Conservation (phyloP, 2,888 invertebrate genomes). For the Byasa hedistus region DNA sequence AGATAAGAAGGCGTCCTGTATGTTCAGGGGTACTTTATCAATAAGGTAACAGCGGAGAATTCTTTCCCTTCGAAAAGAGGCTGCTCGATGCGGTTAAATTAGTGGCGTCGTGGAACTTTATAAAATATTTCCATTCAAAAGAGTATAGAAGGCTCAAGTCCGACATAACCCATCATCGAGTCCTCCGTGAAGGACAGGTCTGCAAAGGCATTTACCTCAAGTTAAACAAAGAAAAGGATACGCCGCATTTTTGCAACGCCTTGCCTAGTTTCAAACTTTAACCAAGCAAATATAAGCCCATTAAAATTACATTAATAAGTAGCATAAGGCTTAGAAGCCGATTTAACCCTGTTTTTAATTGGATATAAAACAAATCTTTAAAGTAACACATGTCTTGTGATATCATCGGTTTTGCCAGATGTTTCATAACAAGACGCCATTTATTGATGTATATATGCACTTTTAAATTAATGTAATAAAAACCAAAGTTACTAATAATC, state of each 20-base stretch:
- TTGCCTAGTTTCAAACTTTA: background rate
- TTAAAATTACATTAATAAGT: constrained; percentile 3
- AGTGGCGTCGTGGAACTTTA: too few species aligned
- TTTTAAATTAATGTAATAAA: background rate
- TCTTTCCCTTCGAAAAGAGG: too few species aligned
- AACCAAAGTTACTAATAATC: background rate
- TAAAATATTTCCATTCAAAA: too few species aligned
- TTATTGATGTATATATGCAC: background rate
- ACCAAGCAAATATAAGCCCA: background rate
- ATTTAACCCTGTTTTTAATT: constrained; percentile 1
- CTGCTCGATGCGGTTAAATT: too few species aligned
- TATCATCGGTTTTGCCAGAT: background rate
- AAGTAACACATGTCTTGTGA: constrained; percentile 1
- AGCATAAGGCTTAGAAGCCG: background rate
- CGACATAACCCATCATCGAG: too few species aligned
- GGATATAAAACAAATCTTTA: background rate
- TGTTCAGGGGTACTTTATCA: too few species aligned
- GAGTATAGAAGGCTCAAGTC: too few species aligned
- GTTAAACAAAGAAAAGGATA: too few species aligned
- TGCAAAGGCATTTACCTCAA: background rate
- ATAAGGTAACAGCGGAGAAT: too few species aligned
- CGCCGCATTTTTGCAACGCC: too few species aligned
- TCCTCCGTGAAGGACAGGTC: too few species aligned
- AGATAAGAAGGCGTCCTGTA: too few species aligned
- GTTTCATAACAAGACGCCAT: background rate